These are phyloP conservation scores for Saturnia japonica DNA, from an alignment of 2,888 invertebrate species.

Conservation along the genomic window DNA sequence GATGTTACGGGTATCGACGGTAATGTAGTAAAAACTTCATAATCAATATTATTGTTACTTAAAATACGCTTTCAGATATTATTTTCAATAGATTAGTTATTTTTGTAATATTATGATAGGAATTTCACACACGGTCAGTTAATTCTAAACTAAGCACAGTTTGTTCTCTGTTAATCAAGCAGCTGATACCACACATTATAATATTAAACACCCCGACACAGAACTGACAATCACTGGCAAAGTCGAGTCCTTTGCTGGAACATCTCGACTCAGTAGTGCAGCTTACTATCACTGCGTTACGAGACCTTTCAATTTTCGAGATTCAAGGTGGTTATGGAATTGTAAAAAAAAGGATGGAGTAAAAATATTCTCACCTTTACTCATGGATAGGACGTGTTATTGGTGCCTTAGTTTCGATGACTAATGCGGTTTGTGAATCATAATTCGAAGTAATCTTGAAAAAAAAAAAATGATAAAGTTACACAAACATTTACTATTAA, in stretches of 20 bases:
- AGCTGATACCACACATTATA: background rate
- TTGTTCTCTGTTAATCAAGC: background rate
- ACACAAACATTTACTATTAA: background rate
- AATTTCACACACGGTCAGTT: background rate
- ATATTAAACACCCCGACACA: background rate
- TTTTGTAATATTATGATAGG: background rate
- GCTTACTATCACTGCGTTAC: background rate
- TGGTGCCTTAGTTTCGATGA: background rate
- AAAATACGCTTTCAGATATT: background rate
- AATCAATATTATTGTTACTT: background rate
- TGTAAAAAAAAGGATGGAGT: background rate
- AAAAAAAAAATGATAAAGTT: background rate
- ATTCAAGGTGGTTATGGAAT: background rate
- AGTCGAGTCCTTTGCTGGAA: background rate
- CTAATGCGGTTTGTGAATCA: background rate
- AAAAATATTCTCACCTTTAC: background rate
- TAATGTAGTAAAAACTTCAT: no score
- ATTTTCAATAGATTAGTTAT: background rate
- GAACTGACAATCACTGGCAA: background rate
- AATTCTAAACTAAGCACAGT: background rate
- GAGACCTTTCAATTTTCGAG: background rate
- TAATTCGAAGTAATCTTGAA: background rate
- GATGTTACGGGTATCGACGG: no score
- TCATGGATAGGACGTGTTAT: background rate
- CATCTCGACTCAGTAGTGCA: background rate